A percentile compares a stretch with the other conserved stretches of the same genome.
Conservation (phyloP, 1,140 invertebrate genomes). For the Steinernema feltiae region DNA sequence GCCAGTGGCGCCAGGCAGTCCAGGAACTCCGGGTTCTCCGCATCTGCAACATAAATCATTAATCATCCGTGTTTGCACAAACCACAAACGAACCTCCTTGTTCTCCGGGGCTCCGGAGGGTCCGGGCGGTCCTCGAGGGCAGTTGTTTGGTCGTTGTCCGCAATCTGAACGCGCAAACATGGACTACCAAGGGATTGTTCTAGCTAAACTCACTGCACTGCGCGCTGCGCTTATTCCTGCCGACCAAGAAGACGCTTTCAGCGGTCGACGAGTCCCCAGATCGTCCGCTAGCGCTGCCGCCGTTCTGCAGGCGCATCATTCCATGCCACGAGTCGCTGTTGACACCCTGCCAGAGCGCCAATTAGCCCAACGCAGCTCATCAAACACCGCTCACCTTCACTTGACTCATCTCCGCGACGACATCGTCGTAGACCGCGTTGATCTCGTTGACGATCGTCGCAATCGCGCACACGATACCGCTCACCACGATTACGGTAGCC, state of each 20-base stretch:
- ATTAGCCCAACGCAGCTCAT: background rate
- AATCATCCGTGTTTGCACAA: background rate
- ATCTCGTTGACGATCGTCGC: background rate
- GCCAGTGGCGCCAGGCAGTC: background rate
- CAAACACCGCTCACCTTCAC: background rate
- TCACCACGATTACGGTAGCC: background rate
- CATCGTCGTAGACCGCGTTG: background rate
- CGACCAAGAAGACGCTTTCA: background rate
- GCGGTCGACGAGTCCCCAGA: background rate
- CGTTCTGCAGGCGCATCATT: background rate
- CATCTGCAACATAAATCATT: background rate
- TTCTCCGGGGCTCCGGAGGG: background rate
- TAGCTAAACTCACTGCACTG: conserved; percentile 8
- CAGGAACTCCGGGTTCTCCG: conserved; percentile 8
- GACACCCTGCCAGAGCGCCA: too few relatives aligned
- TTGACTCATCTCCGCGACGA: background rate
- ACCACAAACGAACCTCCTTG: background rate
- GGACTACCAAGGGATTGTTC: background rate
- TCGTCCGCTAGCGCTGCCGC: too few relatives aligned
- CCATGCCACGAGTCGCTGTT: background rate
- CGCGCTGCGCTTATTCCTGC: background rate
- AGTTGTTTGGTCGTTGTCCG: background rate
- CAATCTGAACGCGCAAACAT: background rate
- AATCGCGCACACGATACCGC: background rate
- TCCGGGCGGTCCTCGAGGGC: background rate